Percentiles rank a stretch among this genome's conserved stretches.
Evolutionary conservation across 2,113 vertebrate species (phyloP).

Genomic region (Galbula dea): DNA sequence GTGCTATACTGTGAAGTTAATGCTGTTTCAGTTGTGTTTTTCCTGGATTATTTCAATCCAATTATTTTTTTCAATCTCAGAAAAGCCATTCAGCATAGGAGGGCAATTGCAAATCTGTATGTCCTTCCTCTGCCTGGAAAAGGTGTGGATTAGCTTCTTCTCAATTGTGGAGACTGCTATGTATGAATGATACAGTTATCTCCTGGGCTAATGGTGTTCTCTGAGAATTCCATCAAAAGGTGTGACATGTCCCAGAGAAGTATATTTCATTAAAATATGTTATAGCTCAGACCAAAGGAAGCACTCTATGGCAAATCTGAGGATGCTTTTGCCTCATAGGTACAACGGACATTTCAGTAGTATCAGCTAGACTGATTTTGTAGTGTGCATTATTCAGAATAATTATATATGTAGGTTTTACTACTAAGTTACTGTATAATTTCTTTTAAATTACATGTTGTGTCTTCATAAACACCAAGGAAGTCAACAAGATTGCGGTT

Average conservation of each 20-base stretch:
- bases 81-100: slow-evolving; percentile 27
- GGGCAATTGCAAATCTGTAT: background rate
- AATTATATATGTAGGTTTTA: background rate
- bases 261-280: slow-evolving; percentile 25
- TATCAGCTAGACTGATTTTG: background rate
- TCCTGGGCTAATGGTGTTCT: slow-evolving; percentile 13
- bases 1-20: background rate
- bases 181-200: background rate
- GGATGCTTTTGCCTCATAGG: background rate
- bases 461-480: background rate
- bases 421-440: background rate
- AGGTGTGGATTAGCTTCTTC: slow-evolving; percentile 9
- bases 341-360: background rate
- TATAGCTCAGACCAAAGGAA: slow-evolving; percentile 17
- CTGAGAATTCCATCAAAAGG: slow-evolving; percentile 34
- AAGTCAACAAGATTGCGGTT: background rate
- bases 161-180: background rate
- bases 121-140: background rate
- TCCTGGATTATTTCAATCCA: slow-evolving; percentile 36
- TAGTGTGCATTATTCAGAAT: background rate
- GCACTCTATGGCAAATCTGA: background rate
- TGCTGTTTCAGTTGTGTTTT: background rate
- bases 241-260: slow-evolving; percentile 17
- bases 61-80: slow-evolving; percentile 31
- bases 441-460: background rate